Percentiles rank a stretch among this genome's conserved stretches.
Evolutionary conservation across 53 echinoderm and acorn worm genomes (phyloP).

Genomic region (Holothuria leucospilota): DNA sequence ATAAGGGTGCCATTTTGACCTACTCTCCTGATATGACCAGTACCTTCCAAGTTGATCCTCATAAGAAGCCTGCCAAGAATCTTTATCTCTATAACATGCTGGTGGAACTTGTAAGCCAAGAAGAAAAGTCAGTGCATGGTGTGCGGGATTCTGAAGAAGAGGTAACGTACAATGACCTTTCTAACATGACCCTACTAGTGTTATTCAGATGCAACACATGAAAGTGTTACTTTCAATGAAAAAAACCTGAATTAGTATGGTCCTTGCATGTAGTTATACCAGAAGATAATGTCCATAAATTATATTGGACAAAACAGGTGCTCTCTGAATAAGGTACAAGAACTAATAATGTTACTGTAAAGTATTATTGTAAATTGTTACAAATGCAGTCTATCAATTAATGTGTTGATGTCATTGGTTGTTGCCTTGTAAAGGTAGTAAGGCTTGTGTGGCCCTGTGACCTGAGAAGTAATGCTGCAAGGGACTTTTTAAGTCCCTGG

Average conservation of each 20-base stretch:
- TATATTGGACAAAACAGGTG: too few species aligned
- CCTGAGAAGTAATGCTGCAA: too few species aligned
- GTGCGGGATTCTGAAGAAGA: constrained; percentile 97
- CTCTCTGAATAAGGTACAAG: too few species aligned
- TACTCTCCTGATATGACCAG: constrained; percentile 88
- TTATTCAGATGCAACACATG: not conserved
- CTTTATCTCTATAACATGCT: constrained; percentile 87
- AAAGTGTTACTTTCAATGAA: not conserved
- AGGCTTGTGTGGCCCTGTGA: too few species aligned
- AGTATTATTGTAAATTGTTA: too few species aligned
- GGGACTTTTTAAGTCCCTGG: too few species aligned
- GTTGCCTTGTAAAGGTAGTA: too few species aligned
- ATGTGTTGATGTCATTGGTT: too few species aligned
- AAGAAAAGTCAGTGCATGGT: constrained; percentile 84
- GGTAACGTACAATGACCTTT: constrained; percentile 55
- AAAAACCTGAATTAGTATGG: not conserved
- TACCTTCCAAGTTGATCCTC: constrained; percentile 90
- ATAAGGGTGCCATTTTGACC: constrained; percentile 90
- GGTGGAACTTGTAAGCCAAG: constrained; percentile 85
- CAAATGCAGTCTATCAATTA: too few species aligned
- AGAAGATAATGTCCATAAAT: not conserved
- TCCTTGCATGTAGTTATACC: not conserved
- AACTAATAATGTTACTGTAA: too few species aligned
- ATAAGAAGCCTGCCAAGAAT: constrained; percentile 80
- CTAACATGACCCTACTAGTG: not conserved